phyloP scores from a whole-genome alignment of 2,888 invertebrate species.

The Xylocampa areola region DNA sequence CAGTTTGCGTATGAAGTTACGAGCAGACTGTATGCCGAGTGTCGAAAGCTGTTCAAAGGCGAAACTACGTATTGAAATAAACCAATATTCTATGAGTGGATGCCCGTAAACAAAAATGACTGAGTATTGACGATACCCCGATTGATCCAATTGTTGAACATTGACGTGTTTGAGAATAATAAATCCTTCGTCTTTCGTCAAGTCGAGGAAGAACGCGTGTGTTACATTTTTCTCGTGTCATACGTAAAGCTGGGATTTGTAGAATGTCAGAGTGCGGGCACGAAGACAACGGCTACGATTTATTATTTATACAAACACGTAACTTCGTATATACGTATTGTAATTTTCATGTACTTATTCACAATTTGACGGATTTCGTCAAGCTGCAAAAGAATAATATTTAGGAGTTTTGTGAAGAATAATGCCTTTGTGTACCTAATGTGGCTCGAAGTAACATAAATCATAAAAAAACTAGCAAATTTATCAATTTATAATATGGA shows the following conservation, averaged over 20 bases:
- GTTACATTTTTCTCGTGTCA: constrained; percentile 55
- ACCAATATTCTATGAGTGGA: constrained; percentile 61
- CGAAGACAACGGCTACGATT: constrained; percentile 6
- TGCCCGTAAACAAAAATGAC: constrained; percentile 54
- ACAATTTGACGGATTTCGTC: constrained; percentile 15
- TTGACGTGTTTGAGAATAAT: constrained; percentile 35
- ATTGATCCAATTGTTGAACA: constrained; percentile 46
- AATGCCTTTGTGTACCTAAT: neutral
- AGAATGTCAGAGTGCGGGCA: constrained; percentile 25
- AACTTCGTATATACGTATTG: constrained; percentile 28
- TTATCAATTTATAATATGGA: too few species aligned
- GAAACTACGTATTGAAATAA: constrained; percentile 55
- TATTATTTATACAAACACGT: too few species aligned
- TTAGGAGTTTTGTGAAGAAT: neutral
- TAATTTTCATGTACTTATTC: constrained; percentile 29
- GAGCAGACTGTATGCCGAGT: constrained; percentile 55
- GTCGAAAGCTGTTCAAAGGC: constrained; percentile 66
- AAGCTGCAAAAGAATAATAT: constrained; percentile 19
- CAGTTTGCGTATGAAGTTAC: constrained; percentile 58
- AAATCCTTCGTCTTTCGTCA: constrained; percentile 56
- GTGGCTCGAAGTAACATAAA: too few species aligned
- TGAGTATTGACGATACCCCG: constrained; percentile 44
- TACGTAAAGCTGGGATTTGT: constrained; percentile 51
- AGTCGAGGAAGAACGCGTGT: constrained; percentile 38
- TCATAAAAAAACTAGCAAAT: too few species aligned